These are phyloP conservation scores for Sarcophaga peregrina DNA, from an alignment of 1,140 invertebrate species.

Conservation along the genomic window DNA sequence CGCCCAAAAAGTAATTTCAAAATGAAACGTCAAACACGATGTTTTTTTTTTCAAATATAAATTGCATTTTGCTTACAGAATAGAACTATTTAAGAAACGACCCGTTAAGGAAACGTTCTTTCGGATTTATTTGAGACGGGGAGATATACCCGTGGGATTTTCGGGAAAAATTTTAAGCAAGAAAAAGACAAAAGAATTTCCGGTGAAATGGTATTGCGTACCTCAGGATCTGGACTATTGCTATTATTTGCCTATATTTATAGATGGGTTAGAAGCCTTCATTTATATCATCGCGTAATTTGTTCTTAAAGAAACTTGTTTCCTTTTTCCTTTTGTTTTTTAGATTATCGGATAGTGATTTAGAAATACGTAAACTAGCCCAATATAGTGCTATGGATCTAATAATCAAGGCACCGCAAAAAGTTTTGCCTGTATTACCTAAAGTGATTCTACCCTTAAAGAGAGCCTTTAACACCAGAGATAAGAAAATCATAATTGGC, in stretches of 20 bases:
- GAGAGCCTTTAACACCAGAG: constrained; percentile 84
- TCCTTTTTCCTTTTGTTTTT: too few species aligned
- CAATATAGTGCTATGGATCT: constrained; percentile 59
- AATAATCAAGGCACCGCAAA: constrained; percentile 84
- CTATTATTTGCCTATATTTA: constrained; percentile 93
- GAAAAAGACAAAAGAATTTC: constrained; percentile 55
- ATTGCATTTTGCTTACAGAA: constrained; percentile 47
- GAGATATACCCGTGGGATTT: constrained; percentile 59
- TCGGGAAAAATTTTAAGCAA: constrained; percentile 48
- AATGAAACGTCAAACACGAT: not conserved
- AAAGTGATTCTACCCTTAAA: constrained; percentile 94
- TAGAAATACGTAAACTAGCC: constrained; percentile 55
- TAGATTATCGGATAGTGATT: constrained; percentile 55
- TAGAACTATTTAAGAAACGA: constrained; percentile 57
- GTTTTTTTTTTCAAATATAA: not conserved
- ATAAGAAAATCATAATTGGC: constrained; percentile 78
- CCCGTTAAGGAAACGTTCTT: constrained; percentile 60
- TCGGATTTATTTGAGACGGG: constrained; percentile 60
- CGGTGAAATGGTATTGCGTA: constrained; percentile 57
- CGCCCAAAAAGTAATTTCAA: constrained; percentile 68
- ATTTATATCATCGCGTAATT: not conserved
- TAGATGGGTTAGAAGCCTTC: constrained; percentile 75
- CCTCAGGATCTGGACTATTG: constrained; percentile 86
- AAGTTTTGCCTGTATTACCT: constrained; percentile 88
- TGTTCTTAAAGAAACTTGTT: not conserved